Conservation (phyloP, 2,113 vertebrate species). For the Pheucticus melanocephalus region DNA sequence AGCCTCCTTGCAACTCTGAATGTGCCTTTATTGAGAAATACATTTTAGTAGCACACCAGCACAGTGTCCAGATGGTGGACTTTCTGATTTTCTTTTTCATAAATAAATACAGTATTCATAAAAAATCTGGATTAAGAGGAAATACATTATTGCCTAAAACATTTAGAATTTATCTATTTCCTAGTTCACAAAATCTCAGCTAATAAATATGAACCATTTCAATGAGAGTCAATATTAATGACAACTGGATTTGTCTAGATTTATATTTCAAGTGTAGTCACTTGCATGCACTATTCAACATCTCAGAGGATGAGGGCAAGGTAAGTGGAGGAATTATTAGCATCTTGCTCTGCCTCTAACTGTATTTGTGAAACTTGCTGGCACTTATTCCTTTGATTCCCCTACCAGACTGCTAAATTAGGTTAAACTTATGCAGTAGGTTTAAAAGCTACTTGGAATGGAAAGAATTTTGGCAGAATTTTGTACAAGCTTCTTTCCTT, state of each 20-base stretch:
- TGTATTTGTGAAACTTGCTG: neutral
- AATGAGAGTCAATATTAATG: constrained; percentile 1
- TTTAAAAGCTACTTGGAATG: neutral
- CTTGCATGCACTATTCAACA: neutral
- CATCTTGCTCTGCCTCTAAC: neutral
- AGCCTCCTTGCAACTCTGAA: neutral
- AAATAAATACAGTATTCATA: neutral
- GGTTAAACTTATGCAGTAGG: neutral
- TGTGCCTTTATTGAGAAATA: neutral
- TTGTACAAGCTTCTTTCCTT: neutral
- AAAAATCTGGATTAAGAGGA: constrained; percentile 3
- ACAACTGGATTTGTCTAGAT: neutral
- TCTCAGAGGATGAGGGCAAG: neutral
- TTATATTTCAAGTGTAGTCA: neutral
- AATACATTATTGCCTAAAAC: neutral
- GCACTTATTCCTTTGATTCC: neutral
- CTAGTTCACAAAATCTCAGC: neutral
- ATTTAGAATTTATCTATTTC: neutral
- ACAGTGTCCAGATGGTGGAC: neutral
- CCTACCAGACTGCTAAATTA: neutral
- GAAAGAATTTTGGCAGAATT: neutral
- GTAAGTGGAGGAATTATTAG: neutral
- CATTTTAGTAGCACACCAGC: neutral
- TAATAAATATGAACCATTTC: neutral
- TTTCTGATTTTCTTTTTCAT: constrained; percentile 27